A percentile compares a stretch with the other conserved stretches of the same genome.
Conservation (phyloP, 1,140 invertebrate genomes). For the Ceratosolen solmsi region DNA sequence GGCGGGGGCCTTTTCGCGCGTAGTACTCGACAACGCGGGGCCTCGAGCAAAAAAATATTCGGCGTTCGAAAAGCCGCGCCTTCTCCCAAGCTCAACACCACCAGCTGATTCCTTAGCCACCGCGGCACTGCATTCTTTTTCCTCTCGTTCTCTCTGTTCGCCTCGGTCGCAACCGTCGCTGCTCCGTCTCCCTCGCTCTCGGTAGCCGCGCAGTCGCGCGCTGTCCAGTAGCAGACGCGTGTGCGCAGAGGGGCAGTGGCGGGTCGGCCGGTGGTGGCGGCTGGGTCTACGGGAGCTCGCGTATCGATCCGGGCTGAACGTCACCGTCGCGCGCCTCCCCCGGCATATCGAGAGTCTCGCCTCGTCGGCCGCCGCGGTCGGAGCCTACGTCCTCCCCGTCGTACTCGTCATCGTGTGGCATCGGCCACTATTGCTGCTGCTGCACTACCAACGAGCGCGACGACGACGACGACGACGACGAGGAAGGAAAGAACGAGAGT, state of each 20-base stretch:
- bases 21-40: too few species aligned
- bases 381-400: neutral
- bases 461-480: too few species aligned
- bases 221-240: neutral
- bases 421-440: too few species aligned
- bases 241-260: neutral
- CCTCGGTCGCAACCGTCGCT: neutral
- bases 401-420: too few species aligned
- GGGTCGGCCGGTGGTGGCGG: neutral
- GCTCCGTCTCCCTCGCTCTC: neutral
- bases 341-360: neutral
- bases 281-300: neutral
- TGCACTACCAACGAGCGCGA: too few species aligned
- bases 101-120: neutral
- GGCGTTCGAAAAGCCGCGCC: slow-evolving; percentile 3
- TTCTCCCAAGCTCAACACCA: neutral
- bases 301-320: neutral
- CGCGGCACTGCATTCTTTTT: neutral
- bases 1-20: too few species aligned
- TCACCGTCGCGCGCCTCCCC: neutral
- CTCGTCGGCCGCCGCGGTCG: neutral
- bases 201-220: neutral
- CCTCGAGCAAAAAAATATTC: neutral
- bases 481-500: too few species aligned
- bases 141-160: neutral